A percentile compares a stretch with the other conserved stretches of the same genome.
These are phyloP conservation scores for Seladonia tumulorum DNA, from an alignment of 2,888 invertebrate genomes.

Conservation along the genomic window DNA sequence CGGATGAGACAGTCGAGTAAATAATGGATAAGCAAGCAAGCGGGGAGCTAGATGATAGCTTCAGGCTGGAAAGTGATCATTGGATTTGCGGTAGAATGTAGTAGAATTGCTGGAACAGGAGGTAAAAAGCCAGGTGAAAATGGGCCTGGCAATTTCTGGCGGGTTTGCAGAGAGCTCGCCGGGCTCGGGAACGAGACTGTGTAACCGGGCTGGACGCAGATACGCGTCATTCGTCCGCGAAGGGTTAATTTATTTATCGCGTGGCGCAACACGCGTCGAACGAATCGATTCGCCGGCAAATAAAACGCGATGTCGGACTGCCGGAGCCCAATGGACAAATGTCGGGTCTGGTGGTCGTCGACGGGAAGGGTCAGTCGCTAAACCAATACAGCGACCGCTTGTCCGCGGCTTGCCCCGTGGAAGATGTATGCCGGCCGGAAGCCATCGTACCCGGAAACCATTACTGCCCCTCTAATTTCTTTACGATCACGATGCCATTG, in stretches of 20 bases:
- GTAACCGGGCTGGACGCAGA: not conserved
- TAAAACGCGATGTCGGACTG: conserved; percentile 19
- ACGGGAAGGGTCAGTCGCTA: conserved; percentile 73
- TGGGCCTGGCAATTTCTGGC: not conserved
- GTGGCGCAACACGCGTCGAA: conserved; percentile 6
- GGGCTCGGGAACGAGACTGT: not conserved
- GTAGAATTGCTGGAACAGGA: not conserved
- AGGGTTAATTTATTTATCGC: conserved; percentile 14
- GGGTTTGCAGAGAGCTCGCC: not conserved
- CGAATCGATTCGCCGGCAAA: conserved; percentile 14
- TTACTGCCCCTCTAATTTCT: conserved; percentile 84
- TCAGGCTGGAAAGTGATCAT: not conserved
- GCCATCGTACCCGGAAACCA: conserved; percentile 82
- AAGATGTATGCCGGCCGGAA: conserved; percentile 83
- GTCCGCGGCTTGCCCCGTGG: conserved; percentile 70
- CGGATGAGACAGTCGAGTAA: not conserved
- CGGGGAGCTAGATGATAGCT: not conserved
- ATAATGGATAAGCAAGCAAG: not conserved
- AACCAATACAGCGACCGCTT: conserved; percentile 64
- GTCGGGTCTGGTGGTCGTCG: conserved; percentile 69
- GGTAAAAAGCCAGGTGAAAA: not conserved
- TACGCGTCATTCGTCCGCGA: conserved; percentile 10
- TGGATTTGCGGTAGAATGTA: not conserved
- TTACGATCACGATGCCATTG: conserved; percentile 83
- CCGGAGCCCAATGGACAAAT: conserved; percentile 69